These are phyloP conservation scores for Aepyceros melampus DNA, from an alignment of 2,113 vertebrate genomes.

Conservation along the genomic window DNA sequence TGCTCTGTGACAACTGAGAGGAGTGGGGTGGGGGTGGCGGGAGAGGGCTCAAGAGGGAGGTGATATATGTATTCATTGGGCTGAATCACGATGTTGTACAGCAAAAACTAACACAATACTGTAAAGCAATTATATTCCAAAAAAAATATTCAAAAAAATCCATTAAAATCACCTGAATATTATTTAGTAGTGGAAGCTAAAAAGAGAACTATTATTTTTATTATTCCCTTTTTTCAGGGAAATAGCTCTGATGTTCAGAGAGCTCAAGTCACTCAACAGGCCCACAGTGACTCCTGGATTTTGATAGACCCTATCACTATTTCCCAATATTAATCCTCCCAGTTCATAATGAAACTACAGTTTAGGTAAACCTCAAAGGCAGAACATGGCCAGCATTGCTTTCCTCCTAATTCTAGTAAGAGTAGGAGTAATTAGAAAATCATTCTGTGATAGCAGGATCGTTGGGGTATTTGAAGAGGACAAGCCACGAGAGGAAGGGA, in stretches of 20 bases:
- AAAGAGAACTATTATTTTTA: background rate
- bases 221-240: background rate
- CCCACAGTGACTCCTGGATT: background rate
- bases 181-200: background rate
- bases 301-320: background rate
- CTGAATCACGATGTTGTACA: background rate
- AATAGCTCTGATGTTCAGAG: background rate
- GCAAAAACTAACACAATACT: background rate
- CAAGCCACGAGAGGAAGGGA: background rate
- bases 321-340: background rate
- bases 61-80: background rate
- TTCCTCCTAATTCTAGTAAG: constrained; percentile 30
- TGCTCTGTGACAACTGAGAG: background rate
- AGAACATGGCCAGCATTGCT: background rate
- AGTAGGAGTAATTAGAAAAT: background rate
- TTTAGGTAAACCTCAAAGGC: background rate
- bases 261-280: background rate
- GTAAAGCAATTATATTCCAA: background rate
- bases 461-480: background rate
- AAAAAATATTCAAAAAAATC: background rate
- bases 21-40: background rate
- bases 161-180: background rate
- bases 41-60: background rate
- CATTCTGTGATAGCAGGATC: background rate
- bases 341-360: background rate